phyloP scores from a whole-genome alignment of 1,140 invertebrate species.

The Drosophila subpulchrella region DNA sequence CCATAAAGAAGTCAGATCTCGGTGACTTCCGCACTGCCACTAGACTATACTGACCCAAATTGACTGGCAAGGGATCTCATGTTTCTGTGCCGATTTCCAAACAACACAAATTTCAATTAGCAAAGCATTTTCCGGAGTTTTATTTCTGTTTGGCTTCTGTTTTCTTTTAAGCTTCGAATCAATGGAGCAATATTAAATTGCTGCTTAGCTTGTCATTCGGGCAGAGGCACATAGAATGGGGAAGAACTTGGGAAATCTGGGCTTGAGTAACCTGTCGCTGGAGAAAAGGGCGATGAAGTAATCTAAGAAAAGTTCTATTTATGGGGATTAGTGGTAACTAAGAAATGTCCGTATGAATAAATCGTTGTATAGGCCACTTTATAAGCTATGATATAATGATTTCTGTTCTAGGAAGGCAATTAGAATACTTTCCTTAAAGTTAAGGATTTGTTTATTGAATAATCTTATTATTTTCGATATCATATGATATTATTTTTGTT shows the following conservation, averaged over 20 bases:
- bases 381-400: too few species aligned
- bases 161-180: slow-evolving; percentile 4
- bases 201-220: slow-evolving; percentile 45
- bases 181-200: slow-evolving; percentile 59
- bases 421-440: too few species aligned
- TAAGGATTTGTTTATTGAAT: too few species aligned
- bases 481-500: too few species aligned
- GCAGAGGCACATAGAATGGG: neutral
- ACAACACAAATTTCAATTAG: slow-evolving; percentile 59
- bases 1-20: slow-evolving; percentile 17
- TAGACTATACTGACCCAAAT: slow-evolving; percentile 50
- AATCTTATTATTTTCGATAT: too few species aligned
- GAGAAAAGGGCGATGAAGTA: neutral
- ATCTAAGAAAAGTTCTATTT: neutral
- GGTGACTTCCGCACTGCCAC: slow-evolving; percentile 51
- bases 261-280: slow-evolving; percentile 5
- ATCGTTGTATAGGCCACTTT: too few species aligned
- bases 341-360: neutral
- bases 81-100: slow-evolving; percentile 72
- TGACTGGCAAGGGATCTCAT: slow-evolving; percentile 39
- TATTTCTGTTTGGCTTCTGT: slow-evolving; percentile 14
- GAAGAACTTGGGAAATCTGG: neutral
- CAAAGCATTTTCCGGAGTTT: slow-evolving; percentile 63
- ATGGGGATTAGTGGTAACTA: neutral
- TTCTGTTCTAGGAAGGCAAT: too few species aligned